Percentiles rank a stretch among this genome's conserved stretches.
Evolutionary conservation across 2,888 invertebrate genomes (phyloP).

Genomic region (Melieria omissa): DNA sequence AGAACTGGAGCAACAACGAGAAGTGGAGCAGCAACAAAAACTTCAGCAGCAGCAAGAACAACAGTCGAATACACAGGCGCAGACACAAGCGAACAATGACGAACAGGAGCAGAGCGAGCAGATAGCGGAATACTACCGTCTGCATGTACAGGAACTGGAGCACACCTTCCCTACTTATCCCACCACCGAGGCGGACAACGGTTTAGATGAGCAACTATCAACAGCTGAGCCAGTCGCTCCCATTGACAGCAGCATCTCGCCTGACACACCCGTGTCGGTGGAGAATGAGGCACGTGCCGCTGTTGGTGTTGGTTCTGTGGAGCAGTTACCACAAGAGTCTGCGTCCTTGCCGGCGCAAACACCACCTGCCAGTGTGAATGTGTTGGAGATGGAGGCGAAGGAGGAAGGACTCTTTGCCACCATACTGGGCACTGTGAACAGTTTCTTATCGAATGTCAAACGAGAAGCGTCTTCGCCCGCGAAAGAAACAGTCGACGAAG

Average conservation of each 20-base stretch:
- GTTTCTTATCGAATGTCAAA: constrained; percentile 52
- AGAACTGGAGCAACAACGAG: background rate
- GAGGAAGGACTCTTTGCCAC: constrained; percentile 59
- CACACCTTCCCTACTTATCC: too few relatives aligned
- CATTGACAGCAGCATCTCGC: background rate
- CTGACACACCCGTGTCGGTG: background rate
- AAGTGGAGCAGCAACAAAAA: background rate
- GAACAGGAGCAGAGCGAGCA: background rate
- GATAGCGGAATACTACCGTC: background rate
- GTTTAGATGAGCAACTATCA: too few relatives aligned
- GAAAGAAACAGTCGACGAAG: constrained; percentile 46
- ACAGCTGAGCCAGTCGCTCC: background rate
- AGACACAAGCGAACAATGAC: constrained; percentile 13
- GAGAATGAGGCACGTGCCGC: background rate
- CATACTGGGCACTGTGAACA: constrained; percentile 62
- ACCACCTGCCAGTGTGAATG: background rate
- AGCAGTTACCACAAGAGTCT: constrained; percentile 29
- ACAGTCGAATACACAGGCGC: constrained; percentile 39
- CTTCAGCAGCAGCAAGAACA: constrained; percentile 5
- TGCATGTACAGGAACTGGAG: background rate
- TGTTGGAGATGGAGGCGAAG: constrained; percentile 41
- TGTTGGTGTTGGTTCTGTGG: background rate
- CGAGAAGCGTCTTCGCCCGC: constrained; percentile 36
- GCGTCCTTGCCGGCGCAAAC: constrained; percentile 37
- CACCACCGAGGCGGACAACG: too few relatives aligned